Conservation (phyloP, 1,140 invertebrate species). For the Vollenhovia emeryi region DNA sequence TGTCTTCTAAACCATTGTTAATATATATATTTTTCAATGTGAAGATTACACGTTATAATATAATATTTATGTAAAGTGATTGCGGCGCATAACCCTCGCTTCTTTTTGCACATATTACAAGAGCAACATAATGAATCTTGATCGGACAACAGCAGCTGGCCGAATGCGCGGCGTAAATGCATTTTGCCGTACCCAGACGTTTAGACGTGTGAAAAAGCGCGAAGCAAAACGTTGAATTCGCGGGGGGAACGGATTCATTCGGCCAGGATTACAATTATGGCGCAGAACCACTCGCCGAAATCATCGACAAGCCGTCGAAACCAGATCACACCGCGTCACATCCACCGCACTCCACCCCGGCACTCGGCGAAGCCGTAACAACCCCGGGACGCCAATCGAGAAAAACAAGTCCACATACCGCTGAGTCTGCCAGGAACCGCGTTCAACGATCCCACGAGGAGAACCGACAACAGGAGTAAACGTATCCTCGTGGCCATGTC, state of each 20-base stretch:
- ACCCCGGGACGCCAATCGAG: constrained; percentile 20
- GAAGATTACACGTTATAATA: neutral
- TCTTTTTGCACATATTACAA: neutral
- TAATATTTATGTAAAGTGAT: constrained; percentile 5
- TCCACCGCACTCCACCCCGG: neutral
- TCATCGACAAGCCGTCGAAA: constrained; percentile 57
- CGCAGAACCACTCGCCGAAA: constrained; percentile 22
- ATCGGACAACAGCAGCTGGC: neutral
- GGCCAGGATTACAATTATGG: constrained; percentile 28
- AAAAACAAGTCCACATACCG: constrained; percentile 65
- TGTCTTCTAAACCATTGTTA: neutral
- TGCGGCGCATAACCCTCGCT: neutral
- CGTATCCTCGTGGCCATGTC: constrained; percentile 51
- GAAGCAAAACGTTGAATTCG: constrained; percentile 11
- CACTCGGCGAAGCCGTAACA: constrained; percentile 14
- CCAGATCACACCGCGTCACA: constrained; percentile 38
- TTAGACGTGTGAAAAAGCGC: neutral
- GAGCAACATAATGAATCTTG: constrained; percentile 2
- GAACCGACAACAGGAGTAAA: constrained; percentile 27
- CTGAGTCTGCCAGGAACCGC: constrained; percentile 66
- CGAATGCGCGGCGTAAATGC: constrained; percentile 16
- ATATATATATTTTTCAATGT: neutral
- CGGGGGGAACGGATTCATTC: neutral
- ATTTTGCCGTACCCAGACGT: neutral
- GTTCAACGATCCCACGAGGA: constrained; percentile 60